Base-by-base conservation (phyloP, 2,888 invertebrate genomes). In the Cancer borealis region DNA sequence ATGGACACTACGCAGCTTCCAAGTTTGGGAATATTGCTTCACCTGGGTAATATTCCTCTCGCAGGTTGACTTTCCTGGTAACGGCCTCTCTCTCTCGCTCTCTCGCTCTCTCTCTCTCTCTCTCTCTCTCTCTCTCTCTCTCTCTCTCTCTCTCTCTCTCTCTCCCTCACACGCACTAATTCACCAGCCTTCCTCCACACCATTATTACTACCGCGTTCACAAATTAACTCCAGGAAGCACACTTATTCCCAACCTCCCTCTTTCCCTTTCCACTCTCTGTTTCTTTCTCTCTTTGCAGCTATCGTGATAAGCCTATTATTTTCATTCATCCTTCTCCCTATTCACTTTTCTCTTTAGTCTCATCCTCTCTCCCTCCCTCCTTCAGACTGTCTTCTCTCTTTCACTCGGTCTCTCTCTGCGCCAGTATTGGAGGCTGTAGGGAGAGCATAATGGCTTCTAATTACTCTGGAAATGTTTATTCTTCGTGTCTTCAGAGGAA, bases 91-190 rank as follows among this genome's bases (percentile, higher is more conserved):
- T 46, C 49, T 89, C 46, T 46, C 60, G 26, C 54, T 54, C 90
- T 47, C 47, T 47, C 89, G 10, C 26, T 47, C 49, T 49, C 47
- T 49, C 89, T 47, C 46, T 89, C 47, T 66, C 66, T 47, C 89
- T 89, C 89, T 47, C 89, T 26, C 47, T 89, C 89, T 26, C 89
- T 47, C 89, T 45, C 90, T 47, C 46, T 89, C 45, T 89, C 47
- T 47, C 89, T 26, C 89, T 89, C 89, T 26, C 26, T 54, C 54
- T 26, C 49, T 47, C 49, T 30, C n/a, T 90, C 49, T 26, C 60
- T 66, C 60, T 66, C 60, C 12, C 60, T 5, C 60, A 17, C 60
- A 17, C 88, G 4, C 88, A 46, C 88, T 88, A 45, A 46, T 46
- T 88, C 88, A 88, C 88, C 21, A 45, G 47, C 88, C 45, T 47